Evolutionary conservation across 2,888 invertebrate species (phyloP), one percentile per base, ranked within the genome.

Genomic region (Cryptocheilus praepositus): DNA sequence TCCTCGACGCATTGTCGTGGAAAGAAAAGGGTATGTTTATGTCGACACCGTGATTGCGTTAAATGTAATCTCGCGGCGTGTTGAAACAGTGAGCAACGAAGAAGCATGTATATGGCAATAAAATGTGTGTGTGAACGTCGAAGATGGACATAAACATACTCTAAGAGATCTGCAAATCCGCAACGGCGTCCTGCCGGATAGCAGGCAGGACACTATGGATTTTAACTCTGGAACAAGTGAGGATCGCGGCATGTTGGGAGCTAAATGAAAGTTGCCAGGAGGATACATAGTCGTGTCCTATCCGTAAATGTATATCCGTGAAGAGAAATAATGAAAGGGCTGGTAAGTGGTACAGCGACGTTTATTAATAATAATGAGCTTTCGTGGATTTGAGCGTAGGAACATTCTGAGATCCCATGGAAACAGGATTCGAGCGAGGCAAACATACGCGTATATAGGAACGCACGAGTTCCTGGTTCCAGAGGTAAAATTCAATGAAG

Each of bases 101-200:
- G 16, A 55, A 55, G 46, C 18, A 18, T 13, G 21, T 51, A 51
- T 21, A 16, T 18, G 18, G 22, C 36, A 18, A n/a, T n/a, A n/a
- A 13, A 28, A 51, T 46, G n/a, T 58, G 16, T 22, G 46, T 15
- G 57, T 25, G 25, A 44, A 49, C 22, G 49, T 46, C 25, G 3
- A 22, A 56, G 43, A 25, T 51, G 59, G 69, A 77, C 69, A 73
- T 73, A 62, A 77, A 71, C 70, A 75, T 69, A 74, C 65, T 71
- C 64, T 68, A 51, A 70, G 77, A 77, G 74, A 68, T 74, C 68
- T 59, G 62, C 63, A 55, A 66, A 70, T 61, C 61, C 61, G 57
- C 64, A 56, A 59, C 67, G 67, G 63, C 74, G 70, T 71, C 58
- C 59, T 19, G 22, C 61, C 25, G 54, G 51, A 45, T 2, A 36